Conservation (phyloP, 2,797 vertebrate species). For the Merluccius polli region DNA sequence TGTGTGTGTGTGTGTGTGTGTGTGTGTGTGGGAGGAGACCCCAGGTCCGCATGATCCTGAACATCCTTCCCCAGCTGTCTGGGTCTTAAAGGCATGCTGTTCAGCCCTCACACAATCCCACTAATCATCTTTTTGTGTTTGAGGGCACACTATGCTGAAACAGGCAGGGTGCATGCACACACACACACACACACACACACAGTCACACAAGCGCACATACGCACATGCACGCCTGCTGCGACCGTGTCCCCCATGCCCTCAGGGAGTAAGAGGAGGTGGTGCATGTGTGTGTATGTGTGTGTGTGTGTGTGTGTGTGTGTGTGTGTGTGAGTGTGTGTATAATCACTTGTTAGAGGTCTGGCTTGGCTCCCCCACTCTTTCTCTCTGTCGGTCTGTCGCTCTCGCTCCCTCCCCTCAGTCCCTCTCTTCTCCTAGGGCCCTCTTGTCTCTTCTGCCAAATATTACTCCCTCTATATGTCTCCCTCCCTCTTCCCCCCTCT, state of each 20-base stretch:
- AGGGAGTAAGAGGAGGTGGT: conserved; percentile 54
- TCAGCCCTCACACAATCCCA: conserved; percentile 72
- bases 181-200: conserved; percentile 34
- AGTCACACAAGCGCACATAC: conserved; percentile 14
- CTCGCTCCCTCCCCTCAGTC: conserved; percentile 30
- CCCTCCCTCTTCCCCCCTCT: conserved; percentile 16
- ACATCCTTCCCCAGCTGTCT: conserved; percentile 77
- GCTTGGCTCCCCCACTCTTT: conserved; percentile 44
- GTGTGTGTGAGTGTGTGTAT: conserved; percentile 37
- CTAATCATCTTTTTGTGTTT: conserved; percentile 81
- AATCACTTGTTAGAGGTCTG: conserved; percentile 78
- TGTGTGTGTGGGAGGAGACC: conserved; percentile 64
- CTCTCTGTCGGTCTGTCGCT: conserved; percentile 26
- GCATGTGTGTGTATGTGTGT: conserved; percentile 3
- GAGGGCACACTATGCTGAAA: conserved; percentile 78
- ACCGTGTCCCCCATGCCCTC: conserved; percentile 71
- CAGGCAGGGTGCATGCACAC: conserved; percentile 63
- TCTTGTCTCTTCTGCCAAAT: conserved; percentile 42
- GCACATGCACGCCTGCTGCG: conserved; percentile 64
- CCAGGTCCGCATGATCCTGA: conserved; percentile 68
- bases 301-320: background rate
- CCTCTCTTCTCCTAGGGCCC: conserved; percentile 34
- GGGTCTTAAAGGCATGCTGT: conserved; percentile 76
- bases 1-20: too few species aligned
- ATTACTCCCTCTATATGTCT: conserved; percentile 22